Evolutionary conservation across 2,888 invertebrate genomes (phyloP), one percentile per base, ranked within the genome.

Genomic region (Sesia bembeciformis): DNA sequence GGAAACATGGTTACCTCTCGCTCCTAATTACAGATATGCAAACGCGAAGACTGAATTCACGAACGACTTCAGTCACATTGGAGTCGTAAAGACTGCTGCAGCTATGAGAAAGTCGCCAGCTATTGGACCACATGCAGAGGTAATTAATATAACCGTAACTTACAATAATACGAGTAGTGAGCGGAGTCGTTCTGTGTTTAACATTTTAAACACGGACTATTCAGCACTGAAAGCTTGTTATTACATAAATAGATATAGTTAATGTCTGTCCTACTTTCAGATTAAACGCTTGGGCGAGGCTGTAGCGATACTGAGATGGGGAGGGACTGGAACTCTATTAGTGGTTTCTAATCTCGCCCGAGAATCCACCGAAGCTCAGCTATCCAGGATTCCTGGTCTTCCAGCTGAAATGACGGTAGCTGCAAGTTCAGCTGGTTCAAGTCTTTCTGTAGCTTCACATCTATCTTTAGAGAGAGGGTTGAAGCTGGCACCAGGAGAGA

Each of bases 1-100:
- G 1, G 80, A 80, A 0, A 91, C 94, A 0, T 95, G 95, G 94
- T 66, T 94, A 4, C 94, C 94, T 0, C 79, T 94, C 4, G 84
- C 93, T 52, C 78, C 90, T 0, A 93, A 94, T 66, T 94, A 92
- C 66, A 80, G 84, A 70, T 89, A 82, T 38, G 80, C 92, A 0
- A 95, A 95, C 68, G 90, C 94, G 0, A 90, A 90, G 56, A 77
- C 77, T 0, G 91, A 94, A 64, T 90, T 90, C 40, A 67, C 69
- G 0, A 85, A 89, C 40, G 71, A 80, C 0, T 73, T 83, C 4
- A 93, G 93, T 41, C 91, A 93, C 58, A 66, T 76, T 51, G 77
- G 80, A 3, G 76, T 84, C 3, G 58, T 86, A 52, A 79, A 73
- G 54, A 65, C 81, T 3, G 81, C 80, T 5, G 79, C 81, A 40